Percentiles rank a stretch among this genome's conserved stretches.
Evolutionary conservation across 2,888 invertebrate genomes (phyloP).

Genomic region (Idaea straminata): DNA sequence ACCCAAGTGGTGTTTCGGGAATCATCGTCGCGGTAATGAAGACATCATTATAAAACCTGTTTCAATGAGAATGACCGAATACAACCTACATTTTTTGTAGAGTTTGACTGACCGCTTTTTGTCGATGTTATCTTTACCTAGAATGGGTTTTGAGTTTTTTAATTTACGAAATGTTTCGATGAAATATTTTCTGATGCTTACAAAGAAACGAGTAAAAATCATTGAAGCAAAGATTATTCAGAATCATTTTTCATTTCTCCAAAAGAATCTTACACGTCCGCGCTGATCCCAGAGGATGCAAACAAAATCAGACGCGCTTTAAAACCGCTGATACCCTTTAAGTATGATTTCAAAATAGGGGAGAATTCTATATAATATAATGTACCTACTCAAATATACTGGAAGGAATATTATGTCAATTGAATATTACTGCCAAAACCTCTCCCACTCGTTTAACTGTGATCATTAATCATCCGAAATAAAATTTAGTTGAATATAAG

Average conservation of each 20-base stretch:
- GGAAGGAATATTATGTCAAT: constrained; percentile 61
- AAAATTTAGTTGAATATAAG: constrained; percentile 8
- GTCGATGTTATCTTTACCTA: neutral
- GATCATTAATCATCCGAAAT: constrained; percentile 67
- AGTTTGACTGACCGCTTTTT: constrained; percentile 16
- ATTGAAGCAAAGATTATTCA: constrained; percentile 22
- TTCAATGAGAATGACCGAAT: constrained; percentile 45
- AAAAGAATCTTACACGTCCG: constrained; percentile 33
- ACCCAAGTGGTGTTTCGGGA: constrained; percentile 50
- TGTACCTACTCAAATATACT: constrained; percentile 43
- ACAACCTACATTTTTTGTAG: constrained; percentile 29
- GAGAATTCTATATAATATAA: constrained; percentile 33
- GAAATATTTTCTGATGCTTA: constrained; percentile 7
- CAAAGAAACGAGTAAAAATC: neutral
- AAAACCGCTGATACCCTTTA: constrained; percentile 47
- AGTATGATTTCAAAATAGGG: constrained; percentile 56
- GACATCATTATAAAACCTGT: constrained; percentile 74
- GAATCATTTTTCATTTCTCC: constrained; percentile 46
- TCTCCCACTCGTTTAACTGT: constrained; percentile 58
- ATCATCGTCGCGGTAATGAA: constrained; percentile 65
- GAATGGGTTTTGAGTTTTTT: neutral
- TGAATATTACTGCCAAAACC: constrained; percentile 44
- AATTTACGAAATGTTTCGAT: constrained; percentile 5
- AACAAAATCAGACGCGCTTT: constrained; percentile 47
- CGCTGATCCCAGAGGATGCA: constrained; percentile 51